Base-by-base conservation (phyloP, 2,888 invertebrate species). In the Strigamia crassipes region DNA sequence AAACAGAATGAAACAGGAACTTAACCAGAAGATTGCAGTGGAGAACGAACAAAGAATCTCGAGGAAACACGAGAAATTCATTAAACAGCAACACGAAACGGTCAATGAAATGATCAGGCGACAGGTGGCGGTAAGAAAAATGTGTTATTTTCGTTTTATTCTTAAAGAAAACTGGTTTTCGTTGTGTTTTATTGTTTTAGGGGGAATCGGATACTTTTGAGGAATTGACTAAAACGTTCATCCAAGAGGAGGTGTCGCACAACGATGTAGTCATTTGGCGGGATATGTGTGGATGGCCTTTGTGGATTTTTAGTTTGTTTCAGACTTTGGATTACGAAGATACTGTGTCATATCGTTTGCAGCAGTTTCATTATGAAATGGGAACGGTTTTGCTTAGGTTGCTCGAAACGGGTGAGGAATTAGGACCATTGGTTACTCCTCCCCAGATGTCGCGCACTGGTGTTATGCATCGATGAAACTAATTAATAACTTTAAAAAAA, bases 301-400 rank as follows among this genome's bases (percentile, higher is more conserved):
- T 66, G 34, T 34, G 34, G 34, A 34, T 34, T 34, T 34, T 34
- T 34, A 34, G 34, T 34, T 66, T 66, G 6, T 66, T 66, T 27
- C 66, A 66, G 23, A 66, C 66, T 23, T 31, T 66, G 27, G 66
- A 66, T 31, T 66, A 66, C 27, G 27, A 66, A 27, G 66, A 66
- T 15, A 66, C 66, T 5, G 27, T 66, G 12, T 66, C 66, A 9
- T 34, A 27, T 23, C 66, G 66, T 66, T 66, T 66, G 66, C 66
- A 66, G 31, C 66, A 66, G 15, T 66, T 27, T 10, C 66, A 66
- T 66, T 66, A 66, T 15, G 66, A 66, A 66, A 66, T 66, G 66
- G 66, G 27, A 66, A 66, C 23, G 1, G 27, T 66, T 23, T 31
- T 66, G 10, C 4, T 66, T 13, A 66, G 27, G 10, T 13, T 66